phyloP scores from a whole-genome alignment of 2,113 vertebrate genomes.

The Tragelaphus scriptus region DNA sequence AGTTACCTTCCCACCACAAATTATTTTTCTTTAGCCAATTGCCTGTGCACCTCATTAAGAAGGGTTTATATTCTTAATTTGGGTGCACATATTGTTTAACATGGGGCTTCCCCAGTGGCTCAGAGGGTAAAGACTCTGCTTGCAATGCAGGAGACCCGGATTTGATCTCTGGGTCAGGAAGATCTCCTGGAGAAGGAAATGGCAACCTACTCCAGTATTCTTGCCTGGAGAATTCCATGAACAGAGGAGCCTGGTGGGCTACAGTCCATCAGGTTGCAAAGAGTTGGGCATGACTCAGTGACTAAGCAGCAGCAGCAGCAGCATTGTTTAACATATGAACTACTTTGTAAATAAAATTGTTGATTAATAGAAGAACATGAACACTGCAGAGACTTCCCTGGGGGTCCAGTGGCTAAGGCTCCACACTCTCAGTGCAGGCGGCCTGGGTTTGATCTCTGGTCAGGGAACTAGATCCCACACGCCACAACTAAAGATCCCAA shows the following conservation, averaged over 20 bases:
- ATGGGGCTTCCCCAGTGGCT: not conserved
- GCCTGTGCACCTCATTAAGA: slow-evolving; percentile 51
- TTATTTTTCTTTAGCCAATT: slow-evolving; percentile 30
- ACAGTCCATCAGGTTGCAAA: not conserved
- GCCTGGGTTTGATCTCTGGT: not conserved
- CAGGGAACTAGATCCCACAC: not conserved
- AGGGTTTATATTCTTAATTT: slow-evolving; percentile 58
- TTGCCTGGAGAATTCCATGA: not conserved
- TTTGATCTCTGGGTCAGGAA: not conserved
- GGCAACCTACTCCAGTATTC: not conserved
- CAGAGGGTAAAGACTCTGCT: not conserved
- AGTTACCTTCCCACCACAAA: not conserved
- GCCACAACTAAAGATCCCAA: not conserved
- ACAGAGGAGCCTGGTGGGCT: not conserved
- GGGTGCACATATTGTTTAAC: slow-evolving; percentile 62
- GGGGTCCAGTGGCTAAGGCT: not conserved
- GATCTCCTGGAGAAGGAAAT: not conserved
- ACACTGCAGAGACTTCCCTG: not conserved
- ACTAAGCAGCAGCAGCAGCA: not conserved
- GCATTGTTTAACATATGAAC: slow-evolving; percentile 26
- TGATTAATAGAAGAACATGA: slow-evolving; percentile 18
- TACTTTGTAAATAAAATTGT: slow-evolving; percentile 27
- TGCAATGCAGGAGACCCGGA: not conserved
- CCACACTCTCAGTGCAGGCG: not conserved
- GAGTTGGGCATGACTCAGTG: not conserved